Evolutionary conservation across 2,113 vertebrate species (phyloP).

Genomic region (Siphamia tubifer): DNA sequence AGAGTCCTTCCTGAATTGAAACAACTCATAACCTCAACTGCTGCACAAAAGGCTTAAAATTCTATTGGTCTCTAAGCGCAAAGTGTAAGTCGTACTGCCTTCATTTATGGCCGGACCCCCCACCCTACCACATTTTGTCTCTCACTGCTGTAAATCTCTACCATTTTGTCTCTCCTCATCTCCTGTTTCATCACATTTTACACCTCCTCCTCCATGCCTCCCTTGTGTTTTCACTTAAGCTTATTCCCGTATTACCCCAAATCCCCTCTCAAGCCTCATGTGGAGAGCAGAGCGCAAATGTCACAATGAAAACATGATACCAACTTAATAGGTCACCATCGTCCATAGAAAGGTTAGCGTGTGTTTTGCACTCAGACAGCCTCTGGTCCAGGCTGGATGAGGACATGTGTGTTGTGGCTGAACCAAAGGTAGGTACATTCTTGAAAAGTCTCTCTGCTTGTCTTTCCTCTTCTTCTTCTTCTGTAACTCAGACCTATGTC

Average conservation of each 20-base stretch:
- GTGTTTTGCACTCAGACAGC: neutral
- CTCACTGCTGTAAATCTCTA: slow-evolving; percentile 31
- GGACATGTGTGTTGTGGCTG: slow-evolving; percentile 6
- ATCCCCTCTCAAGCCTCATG: slow-evolving; percentile 17
- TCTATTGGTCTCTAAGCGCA: slow-evolving; percentile 26
- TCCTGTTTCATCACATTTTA: slow-evolving; percentile 55
- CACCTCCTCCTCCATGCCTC: slow-evolving; percentile 41
- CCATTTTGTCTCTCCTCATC: slow-evolving; percentile 40
- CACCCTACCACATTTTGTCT: slow-evolving; percentile 31
- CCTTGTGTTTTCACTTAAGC: slow-evolving; percentile 49
- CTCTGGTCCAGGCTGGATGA: slow-evolving; percentile 12
- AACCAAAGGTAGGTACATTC: slow-evolving; percentile 45
- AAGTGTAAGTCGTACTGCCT: slow-evolving; percentile 14
- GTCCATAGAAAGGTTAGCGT: slow-evolving; percentile 38
- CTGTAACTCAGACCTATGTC: slow-evolving; percentile 61
- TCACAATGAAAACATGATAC: slow-evolving; percentile 53
- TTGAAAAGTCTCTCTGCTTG: slow-evolving; percentile 34
- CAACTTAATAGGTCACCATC: slow-evolving; percentile 38
- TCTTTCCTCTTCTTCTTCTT: slow-evolving; percentile 42
- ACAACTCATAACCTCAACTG: slow-evolving; percentile 44
- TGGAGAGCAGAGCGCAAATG: slow-evolving; percentile 34
- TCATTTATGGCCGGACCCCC: slow-evolving; percentile 27
- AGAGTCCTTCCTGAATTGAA: slow-evolving; percentile 52
- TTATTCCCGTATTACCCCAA: slow-evolving; percentile 28
- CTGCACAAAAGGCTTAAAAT: slow-evolving; percentile 49